Evolutionary conservation across 1,140 invertebrate genomes (phyloP), one percentile per base, ranked within the genome.

Genomic region (Diplogasteroides magnus): DNA sequence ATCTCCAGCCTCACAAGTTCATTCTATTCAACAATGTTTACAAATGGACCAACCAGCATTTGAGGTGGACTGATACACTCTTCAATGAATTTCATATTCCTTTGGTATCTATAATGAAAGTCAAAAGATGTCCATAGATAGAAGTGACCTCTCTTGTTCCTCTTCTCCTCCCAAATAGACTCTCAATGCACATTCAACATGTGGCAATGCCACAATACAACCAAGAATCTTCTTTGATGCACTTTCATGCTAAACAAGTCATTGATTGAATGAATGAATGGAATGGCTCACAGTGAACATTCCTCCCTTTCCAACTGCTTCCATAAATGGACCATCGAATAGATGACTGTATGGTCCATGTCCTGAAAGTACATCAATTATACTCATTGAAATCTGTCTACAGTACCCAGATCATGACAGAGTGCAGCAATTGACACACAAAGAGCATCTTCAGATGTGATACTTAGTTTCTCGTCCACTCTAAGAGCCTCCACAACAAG

Each of bases 321-420:
- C 57, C 32, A 19, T 59, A 29, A 74, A 65, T 31, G 67, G 48
- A 13, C 64, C 63, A 57, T 75, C 74, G 27, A 70, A 75, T 6
- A 73, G 67, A 58, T 75, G 74, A 3, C 37, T 60, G 63, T 71
- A 75, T 14, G 74, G 74, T 13, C 74, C 74, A 37, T 75, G 74
- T 14, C 69, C 69, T 71, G 69, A 64, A 71, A 71, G n/a, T 15
- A 72, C 28, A n/a, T 13, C n/a, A 31, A n/a, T n/a, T n/a, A n/a
- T n/a, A 19, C 37, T 65, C 14, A 23, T 65, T 59, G 19, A 60
- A 19, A 19, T 14, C 15, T 59, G 26, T 15, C 23, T 31, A 71
- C 13, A 32, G 19, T 72, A 75, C 74, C 74, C 15, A 75, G 31
- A 27, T 75, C 73, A 29, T 75, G 74, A 37, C 60, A 63, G 1